These are phyloP conservation scores for Anableps anableps DNA, from an alignment of 2,797 vertebrate genomes.

Conservation along the genomic window DNA sequence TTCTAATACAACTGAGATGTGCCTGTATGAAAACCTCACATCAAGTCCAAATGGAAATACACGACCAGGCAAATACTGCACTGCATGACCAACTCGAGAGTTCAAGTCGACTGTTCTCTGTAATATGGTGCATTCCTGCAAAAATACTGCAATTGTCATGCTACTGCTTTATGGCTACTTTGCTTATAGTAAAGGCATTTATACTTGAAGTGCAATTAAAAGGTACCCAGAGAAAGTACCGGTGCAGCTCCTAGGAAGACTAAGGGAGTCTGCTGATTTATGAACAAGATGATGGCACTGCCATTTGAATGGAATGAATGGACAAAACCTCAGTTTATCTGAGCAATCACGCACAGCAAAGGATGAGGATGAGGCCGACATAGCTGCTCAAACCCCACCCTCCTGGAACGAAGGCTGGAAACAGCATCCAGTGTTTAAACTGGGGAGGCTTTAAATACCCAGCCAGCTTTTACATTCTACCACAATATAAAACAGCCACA, in stretches of 20 bases:
- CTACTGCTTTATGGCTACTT: slow-evolving; percentile 81
- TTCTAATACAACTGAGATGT: not conserved
- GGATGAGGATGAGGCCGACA: slow-evolving; percentile 28
- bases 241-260: slow-evolving; percentile 78
- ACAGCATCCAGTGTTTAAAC: slow-evolving; percentile 66
- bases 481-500: slow-evolving; percentile 61
- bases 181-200: slow-evolving; percentile 76
- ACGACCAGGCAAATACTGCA: slow-evolving; percentile 36
- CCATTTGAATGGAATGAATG: slow-evolving; percentile 63
- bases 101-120: slow-evolving; percentile 37
- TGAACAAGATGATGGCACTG: slow-evolving; percentile 62
- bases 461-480: slow-evolving; percentile 62
- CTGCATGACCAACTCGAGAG: slow-evolving; percentile 47
- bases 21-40: slow-evolving; percentile 31
- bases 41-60: slow-evolving; percentile 36
- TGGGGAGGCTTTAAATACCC: slow-evolving; percentile 55
- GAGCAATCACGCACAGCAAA: slow-evolving; percentile 27
- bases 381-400: slow-evolving; percentile 27
- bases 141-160: slow-evolving; percentile 58
- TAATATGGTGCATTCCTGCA: slow-evolving; percentile 52
- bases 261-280: slow-evolving; percentile 63
- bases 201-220: slow-evolving; percentile 81
- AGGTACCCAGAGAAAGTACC: slow-evolving; percentile 70
- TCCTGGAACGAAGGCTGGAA: slow-evolving; percentile 42
- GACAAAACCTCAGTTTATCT: slow-evolving; percentile 46